Percentiles rank a stretch among this genome's conserved stretches.
Conservation (phyloP, 1,140 invertebrate genomes). For the Bilobella aurantiaca region DNA sequence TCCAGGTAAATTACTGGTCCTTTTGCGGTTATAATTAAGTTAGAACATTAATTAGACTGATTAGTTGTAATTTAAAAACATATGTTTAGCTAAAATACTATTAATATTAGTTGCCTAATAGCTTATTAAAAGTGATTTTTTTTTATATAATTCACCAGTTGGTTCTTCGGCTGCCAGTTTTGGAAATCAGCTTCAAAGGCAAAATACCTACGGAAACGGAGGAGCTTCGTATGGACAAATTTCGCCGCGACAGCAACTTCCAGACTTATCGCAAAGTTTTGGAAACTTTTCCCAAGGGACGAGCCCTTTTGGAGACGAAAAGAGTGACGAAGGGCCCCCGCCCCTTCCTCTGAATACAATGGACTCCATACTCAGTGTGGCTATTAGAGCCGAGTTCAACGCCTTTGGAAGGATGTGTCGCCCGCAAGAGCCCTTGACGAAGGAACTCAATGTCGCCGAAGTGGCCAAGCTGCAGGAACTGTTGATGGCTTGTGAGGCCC, state of each 20-base stretch:
- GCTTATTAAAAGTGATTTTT: too few relatives aligned
- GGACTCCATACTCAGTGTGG: slow-evolving; percentile 67
- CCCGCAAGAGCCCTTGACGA: slow-evolving; percentile 39
- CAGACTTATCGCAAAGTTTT: too few relatives aligned
- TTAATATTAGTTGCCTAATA: too few relatives aligned
- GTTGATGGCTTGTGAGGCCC: slow-evolving; percentile 68
- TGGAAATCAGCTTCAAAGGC: background rate
- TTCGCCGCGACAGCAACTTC: too few relatives aligned
- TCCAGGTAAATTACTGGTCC: slow-evolving; percentile 10
- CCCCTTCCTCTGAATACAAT: slow-evolving; percentile 41
- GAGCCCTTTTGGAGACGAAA: background rate
- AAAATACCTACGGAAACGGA: too few relatives aligned
- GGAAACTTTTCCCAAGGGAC: background rate
- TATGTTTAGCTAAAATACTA: background rate
- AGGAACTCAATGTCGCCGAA: slow-evolving; percentile 69
- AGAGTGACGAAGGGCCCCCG: background rate
- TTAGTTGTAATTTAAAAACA: background rate
- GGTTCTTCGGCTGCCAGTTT: too few relatives aligned
- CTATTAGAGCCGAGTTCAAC: slow-evolving; percentile 70
- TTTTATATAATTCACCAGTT: too few relatives aligned
- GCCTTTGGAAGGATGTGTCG: slow-evolving; percentile 45
- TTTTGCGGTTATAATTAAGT: background rate
- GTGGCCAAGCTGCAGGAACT: slow-evolving; percentile 69
- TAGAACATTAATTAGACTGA: background rate
- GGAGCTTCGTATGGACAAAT: too few relatives aligned